A percentile compares a stretch with the other conserved stretches of the same genome.
phyloP scores from a whole-genome alignment of 2,113 vertebrate species.

The Aspidoscelis tigris region DNA sequence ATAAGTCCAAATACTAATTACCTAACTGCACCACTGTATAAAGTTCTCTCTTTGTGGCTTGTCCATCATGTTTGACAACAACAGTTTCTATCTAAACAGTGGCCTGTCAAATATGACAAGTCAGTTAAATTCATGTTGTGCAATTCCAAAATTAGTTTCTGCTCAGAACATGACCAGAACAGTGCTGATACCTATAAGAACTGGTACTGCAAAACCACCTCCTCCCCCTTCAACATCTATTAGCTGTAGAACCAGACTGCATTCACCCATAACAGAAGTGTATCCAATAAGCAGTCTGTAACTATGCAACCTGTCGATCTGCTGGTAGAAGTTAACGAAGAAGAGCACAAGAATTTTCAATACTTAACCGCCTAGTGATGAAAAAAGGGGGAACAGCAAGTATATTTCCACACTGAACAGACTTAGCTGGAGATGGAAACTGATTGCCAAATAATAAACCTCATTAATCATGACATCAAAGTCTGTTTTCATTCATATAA shows the following conservation, averaged over 20 bases:
- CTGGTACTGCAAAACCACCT: constrained; percentile 22
- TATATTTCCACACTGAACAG: background rate
- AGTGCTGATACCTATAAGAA: background rate
- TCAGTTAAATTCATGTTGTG: background rate
- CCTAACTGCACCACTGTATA: background rate
- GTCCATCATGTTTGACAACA: too few species aligned
- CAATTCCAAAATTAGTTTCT: constrained; percentile 5
- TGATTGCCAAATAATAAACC: background rate
- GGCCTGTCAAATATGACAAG: background rate
- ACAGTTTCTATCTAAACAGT: background rate
- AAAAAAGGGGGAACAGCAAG: background rate
- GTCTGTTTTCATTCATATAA: background rate
- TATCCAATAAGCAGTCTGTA: background rate
- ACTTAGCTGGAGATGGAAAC: background rate
- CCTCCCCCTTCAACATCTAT: background rate
- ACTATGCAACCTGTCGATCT: background rate
- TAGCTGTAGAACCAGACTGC: background rate
- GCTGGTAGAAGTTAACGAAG: background rate
- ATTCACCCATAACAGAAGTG: accelerated
- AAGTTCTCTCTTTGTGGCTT: background rate
- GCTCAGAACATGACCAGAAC: background rate
- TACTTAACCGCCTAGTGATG: accelerated
- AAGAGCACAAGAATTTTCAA: background rate
- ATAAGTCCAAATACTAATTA: background rate
- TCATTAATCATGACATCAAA: background rate